phyloP scores from a whole-genome alignment of 2,888 invertebrate species.

The Chalcis sispes region DNA sequence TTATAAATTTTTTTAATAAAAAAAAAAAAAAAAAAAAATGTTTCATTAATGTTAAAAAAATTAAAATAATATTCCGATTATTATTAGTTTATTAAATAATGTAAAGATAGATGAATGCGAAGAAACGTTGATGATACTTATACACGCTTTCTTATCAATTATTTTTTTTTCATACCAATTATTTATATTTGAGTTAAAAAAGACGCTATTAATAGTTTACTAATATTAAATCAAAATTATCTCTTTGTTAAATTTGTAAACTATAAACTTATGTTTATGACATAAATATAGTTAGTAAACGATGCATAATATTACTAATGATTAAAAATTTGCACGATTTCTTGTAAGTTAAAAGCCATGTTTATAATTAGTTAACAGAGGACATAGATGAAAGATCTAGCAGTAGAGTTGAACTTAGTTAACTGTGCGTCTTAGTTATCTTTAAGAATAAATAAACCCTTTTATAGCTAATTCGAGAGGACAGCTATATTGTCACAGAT shows the following conservation, averaged over 20 bases:
- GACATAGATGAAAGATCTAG: slow-evolving; percentile 26
- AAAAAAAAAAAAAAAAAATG: no score
- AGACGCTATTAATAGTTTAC: slow-evolving; percentile 23
- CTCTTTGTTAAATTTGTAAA: no score
- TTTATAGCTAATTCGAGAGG: slow-evolving; percentile 45
- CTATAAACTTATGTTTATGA: no score
- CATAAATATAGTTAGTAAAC: background rate
- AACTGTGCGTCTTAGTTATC: slow-evolving; percentile 36
- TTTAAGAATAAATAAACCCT: slow-evolving; percentile 35
- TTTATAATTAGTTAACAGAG: slow-evolving; percentile 10
- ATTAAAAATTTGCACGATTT: slow-evolving; percentile 27
- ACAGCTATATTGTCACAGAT: slow-evolving; percentile 67
- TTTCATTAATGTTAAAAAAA: no score
- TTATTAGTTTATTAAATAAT: no score
- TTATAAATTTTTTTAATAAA: no score
- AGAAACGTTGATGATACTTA: background rate
- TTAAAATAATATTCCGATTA: no score
- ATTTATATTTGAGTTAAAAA: slow-evolving; percentile 26
- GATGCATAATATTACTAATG: background rate
- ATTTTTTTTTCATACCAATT: slow-evolving; percentile 10
- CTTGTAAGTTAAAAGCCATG: background rate
- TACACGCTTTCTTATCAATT: no score
- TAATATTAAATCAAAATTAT: no score
- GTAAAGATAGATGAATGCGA: no score
- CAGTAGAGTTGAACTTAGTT: slow-evolving; percentile 34